These are phyloP conservation scores for Cyphomyrmex costatus DNA, from an alignment of 1,140 invertebrate genomes.

Conservation along the genomic window DNA sequence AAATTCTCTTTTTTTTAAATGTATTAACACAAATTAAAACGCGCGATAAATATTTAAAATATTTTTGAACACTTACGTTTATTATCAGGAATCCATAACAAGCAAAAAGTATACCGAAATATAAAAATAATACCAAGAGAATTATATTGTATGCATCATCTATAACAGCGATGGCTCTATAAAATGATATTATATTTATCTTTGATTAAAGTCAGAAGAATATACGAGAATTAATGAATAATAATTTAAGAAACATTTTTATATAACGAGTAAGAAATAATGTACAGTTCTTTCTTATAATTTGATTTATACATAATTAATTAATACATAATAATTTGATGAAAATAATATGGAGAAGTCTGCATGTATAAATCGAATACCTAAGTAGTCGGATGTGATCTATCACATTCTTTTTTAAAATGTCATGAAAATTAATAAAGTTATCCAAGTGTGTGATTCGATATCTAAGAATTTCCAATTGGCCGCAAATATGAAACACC, in stretches of 20 bases:
- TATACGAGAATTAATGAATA: too few species aligned
- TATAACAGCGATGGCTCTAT: slow-evolving; percentile 27
- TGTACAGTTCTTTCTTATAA: too few species aligned
- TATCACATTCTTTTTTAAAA: not conserved
- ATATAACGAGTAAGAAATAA: too few species aligned
- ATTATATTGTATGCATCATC: slow-evolving; percentile 38
- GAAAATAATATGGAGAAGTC: too few species aligned
- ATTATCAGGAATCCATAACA: slow-evolving; percentile 31
- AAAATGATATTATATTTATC: not conserved
- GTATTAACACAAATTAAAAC: too few species aligned
- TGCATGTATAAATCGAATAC: not conserved
- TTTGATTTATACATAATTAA: too few species aligned
- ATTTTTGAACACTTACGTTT: slow-evolving; percentile 27
- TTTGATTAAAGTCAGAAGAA: too few species aligned
- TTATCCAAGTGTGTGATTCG: not conserved
- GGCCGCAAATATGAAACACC: slow-evolving; percentile 25
- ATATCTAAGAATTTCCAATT: slow-evolving; percentile 29
- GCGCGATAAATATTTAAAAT: too few species aligned
- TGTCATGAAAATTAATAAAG: not conserved
- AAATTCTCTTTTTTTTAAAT: too few species aligned
- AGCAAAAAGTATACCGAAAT: slow-evolving; percentile 28
- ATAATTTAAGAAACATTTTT: too few species aligned
- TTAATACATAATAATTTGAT: too few species aligned
- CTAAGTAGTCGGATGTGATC: slow-evolving; percentile 12
- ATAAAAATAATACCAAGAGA: slow-evolving; percentile 35